These are phyloP conservation scores for Cavia porcellus DNA, from an alignment of 2,113 vertebrate genomes.

Conservation along the genomic window DNA sequence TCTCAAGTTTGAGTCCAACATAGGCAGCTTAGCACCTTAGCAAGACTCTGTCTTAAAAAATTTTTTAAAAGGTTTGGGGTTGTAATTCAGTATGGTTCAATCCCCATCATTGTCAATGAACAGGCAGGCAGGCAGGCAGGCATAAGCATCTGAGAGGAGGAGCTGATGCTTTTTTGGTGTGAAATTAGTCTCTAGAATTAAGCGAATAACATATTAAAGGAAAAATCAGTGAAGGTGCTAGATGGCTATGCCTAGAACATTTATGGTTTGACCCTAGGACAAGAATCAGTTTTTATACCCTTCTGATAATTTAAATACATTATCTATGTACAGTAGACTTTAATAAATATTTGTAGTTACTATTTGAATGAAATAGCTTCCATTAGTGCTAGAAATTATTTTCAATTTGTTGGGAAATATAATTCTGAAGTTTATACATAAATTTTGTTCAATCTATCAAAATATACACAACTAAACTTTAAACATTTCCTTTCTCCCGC, in stretches of 20 bases:
- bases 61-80: no score
- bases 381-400: constrained; percentile 44
- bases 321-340: background rate
- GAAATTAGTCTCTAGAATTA: constrained; percentile 67
- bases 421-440: constrained; percentile 57
- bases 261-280: constrained; percentile 19
- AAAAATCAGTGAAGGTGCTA: constrained; percentile 28
- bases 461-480: background rate
- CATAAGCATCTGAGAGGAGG: constrained; percentile 28
- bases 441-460: constrained; percentile 48
- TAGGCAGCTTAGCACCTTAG: background rate
- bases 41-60: no score
- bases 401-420: constrained; percentile 43
- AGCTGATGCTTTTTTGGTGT: constrained; percentile 61
- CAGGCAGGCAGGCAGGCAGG: background rate
- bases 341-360: constrained; percentile 47
- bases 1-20: background rate
- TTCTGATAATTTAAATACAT: constrained; percentile 41
- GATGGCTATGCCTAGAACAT: constrained; percentile 16
- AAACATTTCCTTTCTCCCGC: background rate
- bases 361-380: constrained; percentile 48
- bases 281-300: constrained; percentile 35
- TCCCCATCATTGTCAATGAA: no score
- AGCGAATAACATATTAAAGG: constrained; percentile 25
- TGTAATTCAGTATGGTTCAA: no score